phyloP scores from a whole-genome alignment of 1,140 invertebrate species.

The Mizuhopecten yessoensis region DNA sequence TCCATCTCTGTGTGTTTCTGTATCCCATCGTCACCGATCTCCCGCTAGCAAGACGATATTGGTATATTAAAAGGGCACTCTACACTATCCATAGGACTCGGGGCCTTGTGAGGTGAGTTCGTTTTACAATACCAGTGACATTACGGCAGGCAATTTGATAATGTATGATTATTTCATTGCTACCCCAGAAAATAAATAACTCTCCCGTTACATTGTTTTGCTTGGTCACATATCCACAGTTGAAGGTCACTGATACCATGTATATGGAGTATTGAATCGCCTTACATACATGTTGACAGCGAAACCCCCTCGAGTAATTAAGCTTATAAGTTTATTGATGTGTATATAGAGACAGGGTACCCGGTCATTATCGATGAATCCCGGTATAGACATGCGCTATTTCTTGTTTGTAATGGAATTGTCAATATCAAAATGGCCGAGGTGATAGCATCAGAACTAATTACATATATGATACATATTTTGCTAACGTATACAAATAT shows the following conservation, averaged over 20 bases:
- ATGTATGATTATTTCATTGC: not conserved
- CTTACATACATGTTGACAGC: not conserved
- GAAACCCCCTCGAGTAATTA: slow-evolving; percentile 12
- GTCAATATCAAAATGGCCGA: not conserved
- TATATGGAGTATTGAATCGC: not conserved
- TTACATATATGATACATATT: not conserved
- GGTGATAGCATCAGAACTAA: not conserved
- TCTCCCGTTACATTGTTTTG: not conserved
- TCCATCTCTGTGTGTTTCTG: no score
- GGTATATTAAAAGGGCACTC: not conserved
- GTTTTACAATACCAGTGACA: not conserved
- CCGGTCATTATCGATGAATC: not conserved
- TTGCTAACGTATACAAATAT: not conserved
- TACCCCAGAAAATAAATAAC: not conserved
- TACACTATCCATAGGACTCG: not conserved
- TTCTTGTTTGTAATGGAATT: not conserved
- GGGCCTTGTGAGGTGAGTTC: not conserved
- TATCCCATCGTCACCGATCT: no score
- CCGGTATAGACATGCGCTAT: not conserved
- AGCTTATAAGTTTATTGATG: slow-evolving; percentile 8
- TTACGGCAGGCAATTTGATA: not conserved
- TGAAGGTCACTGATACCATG: not conserved
- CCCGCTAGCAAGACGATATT: no score
- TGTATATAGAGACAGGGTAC: not conserved
- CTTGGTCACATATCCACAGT: not conserved